These are phyloP conservation scores for Etheostoma perlongum DNA, from an alignment of 2,797 vertebrate genomes.

Conservation along the genomic window DNA sequence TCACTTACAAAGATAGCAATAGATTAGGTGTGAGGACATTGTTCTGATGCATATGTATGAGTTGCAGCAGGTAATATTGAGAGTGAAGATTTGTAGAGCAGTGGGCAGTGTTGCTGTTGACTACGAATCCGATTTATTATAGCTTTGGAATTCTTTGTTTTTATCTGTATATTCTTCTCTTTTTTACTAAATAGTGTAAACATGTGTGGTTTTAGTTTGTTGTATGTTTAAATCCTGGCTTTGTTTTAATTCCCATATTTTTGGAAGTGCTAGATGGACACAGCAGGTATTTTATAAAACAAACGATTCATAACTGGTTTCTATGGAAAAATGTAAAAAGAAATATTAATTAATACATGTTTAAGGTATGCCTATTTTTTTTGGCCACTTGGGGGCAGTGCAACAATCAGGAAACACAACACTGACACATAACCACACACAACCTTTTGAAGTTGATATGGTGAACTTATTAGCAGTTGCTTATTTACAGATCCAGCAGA, in stretches of 20 bases:
- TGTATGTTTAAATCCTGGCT: background rate
- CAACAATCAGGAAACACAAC: background rate
- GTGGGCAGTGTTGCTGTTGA: conserved; percentile 2
- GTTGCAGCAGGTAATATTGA: conserved; percentile 43
- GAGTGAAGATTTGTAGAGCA: conserved; percentile 10
- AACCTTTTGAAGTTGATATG: background rate
- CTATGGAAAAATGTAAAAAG: too few species aligned
- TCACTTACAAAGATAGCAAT: conserved; percentile 36
- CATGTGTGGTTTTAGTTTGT: background rate
- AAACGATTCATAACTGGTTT: too few species aligned
- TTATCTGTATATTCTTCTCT: background rate
- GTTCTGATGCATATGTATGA: conserved; percentile 65
- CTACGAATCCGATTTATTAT: background rate
- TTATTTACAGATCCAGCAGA: background rate
- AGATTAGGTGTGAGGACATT: conserved; percentile 50
- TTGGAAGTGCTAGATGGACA: too few species aligned
- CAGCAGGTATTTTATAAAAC: too few species aligned
- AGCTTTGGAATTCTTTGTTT: background rate
- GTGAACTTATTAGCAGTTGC: too few species aligned
- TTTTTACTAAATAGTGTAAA: too few species aligned
- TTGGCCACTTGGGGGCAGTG: background rate
- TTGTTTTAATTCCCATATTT: too few species aligned
- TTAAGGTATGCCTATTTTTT: background rate
- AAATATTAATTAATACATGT: too few species aligned
- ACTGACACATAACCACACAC: background rate